A percentile compares a stretch with the other conserved stretches of the same genome.
These are phyloP conservation scores for Holocentrus rufus DNA, from an alignment of 2,797 vertebrate genomes.

Conservation along the genomic window DNA sequence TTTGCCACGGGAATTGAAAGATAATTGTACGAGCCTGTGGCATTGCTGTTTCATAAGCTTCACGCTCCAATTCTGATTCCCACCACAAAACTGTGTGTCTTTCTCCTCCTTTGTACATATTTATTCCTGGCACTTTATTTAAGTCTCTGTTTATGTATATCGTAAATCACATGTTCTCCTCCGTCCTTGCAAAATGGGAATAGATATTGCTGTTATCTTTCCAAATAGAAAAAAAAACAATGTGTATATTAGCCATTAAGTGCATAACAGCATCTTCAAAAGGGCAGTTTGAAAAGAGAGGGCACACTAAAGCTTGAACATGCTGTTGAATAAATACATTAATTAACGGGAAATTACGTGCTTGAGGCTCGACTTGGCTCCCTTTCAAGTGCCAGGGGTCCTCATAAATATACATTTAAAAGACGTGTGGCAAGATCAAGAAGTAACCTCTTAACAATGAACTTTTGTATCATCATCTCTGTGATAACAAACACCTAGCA, in stretches of 20 bases:
- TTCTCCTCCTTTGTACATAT: constrained; percentile 63
- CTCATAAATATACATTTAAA: constrained; percentile 84
- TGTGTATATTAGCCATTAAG: constrained; percentile 70
- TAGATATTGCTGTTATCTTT: constrained; percentile 59
- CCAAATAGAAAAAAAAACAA: constrained; percentile 60
- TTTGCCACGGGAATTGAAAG: constrained; percentile 76
- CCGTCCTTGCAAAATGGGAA: constrained; percentile 74
- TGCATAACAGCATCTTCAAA: constrained; percentile 75
- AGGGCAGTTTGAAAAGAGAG: constrained; percentile 78
- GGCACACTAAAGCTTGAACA: constrained; percentile 74
- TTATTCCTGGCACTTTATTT: constrained; percentile 73
- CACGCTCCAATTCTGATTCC: constrained; percentile 76
- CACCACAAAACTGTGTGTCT: constrained; percentile 63
- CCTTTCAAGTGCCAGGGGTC: constrained; percentile 78
- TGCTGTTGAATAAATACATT: constrained; percentile 84
- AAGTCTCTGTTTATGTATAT: constrained; percentile 68
- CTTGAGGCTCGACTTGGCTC: constrained; percentile 69
- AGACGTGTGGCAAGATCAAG: constrained; percentile 80
- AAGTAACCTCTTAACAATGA: constrained; percentile 82
- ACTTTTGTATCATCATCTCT: constrained; percentile 76
- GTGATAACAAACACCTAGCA: constrained; percentile 70
- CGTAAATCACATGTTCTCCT: constrained; percentile 62
- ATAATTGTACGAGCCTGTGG: constrained; percentile 78
- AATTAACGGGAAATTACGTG: constrained; percentile 79
- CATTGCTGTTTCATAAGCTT: constrained; percentile 73